These are phyloP conservation scores for Megaptera novaeangliae DNA, from an alignment of 2,113 vertebrate genomes.

Conservation along the genomic window DNA sequence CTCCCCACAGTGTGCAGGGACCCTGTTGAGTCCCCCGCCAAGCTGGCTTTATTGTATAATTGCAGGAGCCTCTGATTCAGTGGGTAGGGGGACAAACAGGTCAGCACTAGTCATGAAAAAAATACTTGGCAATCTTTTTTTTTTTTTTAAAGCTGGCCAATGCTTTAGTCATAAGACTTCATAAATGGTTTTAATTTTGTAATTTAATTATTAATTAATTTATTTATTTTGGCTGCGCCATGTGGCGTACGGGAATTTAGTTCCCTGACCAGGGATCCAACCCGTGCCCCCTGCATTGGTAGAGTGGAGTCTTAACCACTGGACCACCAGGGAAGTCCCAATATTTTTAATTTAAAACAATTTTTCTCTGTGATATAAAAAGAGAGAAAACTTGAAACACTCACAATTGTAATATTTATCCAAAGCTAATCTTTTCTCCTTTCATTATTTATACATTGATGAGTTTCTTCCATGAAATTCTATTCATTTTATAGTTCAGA, in stretches of 20 bases:
- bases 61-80: not conserved
- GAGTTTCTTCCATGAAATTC: not conserved
- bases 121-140: not conserved
- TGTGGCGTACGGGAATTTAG: too few relatives aligned
- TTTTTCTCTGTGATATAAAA: not conserved
- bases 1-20: not conserved
- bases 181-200: not conserved
- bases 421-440: not conserved
- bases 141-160: not conserved
- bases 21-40: not conserved
- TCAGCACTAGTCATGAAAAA: slow-evolving; percentile 7
- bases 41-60: slow-evolving; percentile 7
- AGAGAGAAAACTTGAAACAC: not conserved
- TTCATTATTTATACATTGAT: not conserved
- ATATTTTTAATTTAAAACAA: not conserved
- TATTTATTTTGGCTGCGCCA: too few relatives aligned
- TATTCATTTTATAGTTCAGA: not conserved
- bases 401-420: not conserved
- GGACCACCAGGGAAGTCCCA: too few relatives aligned
- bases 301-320: too few relatives aligned
- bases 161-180: slow-evolving; percentile 33
- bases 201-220: too few relatives aligned
- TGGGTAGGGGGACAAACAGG: not conserved
- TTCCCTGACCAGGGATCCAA: too few relatives aligned
- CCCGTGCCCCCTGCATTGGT: too few relatives aligned